A percentile compares a stretch with the other conserved stretches of the same genome.
phyloP scores from a whole-genome alignment of 2,113 vertebrate species.

The Odontophorus gujanensis region DNA sequence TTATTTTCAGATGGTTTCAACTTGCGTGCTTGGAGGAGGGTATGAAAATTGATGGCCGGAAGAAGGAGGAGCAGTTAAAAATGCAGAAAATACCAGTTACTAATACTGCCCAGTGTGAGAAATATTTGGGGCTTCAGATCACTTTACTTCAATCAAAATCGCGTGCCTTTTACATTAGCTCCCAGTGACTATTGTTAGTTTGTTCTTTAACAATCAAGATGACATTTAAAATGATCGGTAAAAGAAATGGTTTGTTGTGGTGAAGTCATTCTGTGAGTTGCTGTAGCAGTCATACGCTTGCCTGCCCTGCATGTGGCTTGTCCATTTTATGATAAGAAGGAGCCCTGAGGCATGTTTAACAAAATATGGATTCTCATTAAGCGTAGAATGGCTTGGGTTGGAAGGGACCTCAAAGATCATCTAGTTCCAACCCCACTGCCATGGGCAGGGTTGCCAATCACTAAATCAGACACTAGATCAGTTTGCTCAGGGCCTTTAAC shows the following conservation, averaged over 20 bases:
- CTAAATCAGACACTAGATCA: too few species aligned
- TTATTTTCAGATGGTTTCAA: conserved; percentile 25
- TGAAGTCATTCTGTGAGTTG: background rate
- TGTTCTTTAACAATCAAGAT: accelerated
- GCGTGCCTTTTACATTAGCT: background rate
- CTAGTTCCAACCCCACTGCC: too few species aligned
- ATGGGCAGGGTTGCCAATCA: too few species aligned
- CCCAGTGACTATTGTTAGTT: background rate
- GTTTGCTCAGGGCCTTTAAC: too few species aligned
- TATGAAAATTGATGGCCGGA: background rate
- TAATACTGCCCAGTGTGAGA: background rate
- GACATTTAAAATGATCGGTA: background rate
- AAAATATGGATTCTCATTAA: background rate
- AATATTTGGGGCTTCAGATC: background rate
- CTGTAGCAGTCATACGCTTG: background rate
- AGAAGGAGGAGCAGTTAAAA: background rate
- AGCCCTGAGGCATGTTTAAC: background rate
- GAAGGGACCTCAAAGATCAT: too few species aligned
- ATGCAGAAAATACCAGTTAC: background rate
- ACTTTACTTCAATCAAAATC: background rate
- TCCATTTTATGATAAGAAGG: background rate
- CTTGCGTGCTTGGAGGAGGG: background rate
- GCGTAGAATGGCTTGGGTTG: too few species aligned
- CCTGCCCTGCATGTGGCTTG: background rate
- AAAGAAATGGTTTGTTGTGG: background rate